Evolutionary conservation across 1,140 invertebrate species (phyloP), one percentile per base, ranked within the genome.

Genomic region (Tetragonula clypearis): DNA sequence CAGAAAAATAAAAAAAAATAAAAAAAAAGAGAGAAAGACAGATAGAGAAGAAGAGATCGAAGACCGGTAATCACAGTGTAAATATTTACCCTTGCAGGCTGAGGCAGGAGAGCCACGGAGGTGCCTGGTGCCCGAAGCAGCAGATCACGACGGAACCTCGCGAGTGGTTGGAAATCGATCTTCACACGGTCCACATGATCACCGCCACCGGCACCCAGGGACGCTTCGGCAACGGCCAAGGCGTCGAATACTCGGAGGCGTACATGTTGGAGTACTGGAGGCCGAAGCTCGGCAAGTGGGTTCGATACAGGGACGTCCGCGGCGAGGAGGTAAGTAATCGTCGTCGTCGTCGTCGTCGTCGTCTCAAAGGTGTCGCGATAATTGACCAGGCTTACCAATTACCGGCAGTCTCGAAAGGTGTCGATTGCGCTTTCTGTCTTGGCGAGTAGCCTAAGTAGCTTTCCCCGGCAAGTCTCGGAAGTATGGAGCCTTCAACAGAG

Each of bases 171-270:
- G 97, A 97, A 93, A 96, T 98, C 84, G 96, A 98, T 94, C 95
- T 98, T 85, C 95, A 96, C 85, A 95, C 94, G 26, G 96, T 97
- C 49, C 96, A 97, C 93, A 96, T 98, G 91, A 97, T 98, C 91
- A 97, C 97, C 5, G 96, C 96, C 6, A 96, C 97, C 2, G 97
- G 97, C 89, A 98, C 97, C 26, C 98, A 98, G 92, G 98, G 98
- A 30, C 96, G 98, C 58, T 98, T 98, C 92, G 98, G 98, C 3
- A 98, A 98, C 92, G 98, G 98, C 41, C 96, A 97, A 89, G 98
- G 98, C 69, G 96, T 96, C 85, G 98, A 98, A 93, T 98, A 95
- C 92, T 96, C 97, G 12, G 97, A 98, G 91, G 95, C 96, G 53
- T 98, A 98, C 93, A 93, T 97, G 71, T 93, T 98, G 35, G 97